These are phyloP conservation scores for Torymus texanus DNA, from an alignment of 2,888 invertebrate species.

Conservation along the genomic window DNA sequence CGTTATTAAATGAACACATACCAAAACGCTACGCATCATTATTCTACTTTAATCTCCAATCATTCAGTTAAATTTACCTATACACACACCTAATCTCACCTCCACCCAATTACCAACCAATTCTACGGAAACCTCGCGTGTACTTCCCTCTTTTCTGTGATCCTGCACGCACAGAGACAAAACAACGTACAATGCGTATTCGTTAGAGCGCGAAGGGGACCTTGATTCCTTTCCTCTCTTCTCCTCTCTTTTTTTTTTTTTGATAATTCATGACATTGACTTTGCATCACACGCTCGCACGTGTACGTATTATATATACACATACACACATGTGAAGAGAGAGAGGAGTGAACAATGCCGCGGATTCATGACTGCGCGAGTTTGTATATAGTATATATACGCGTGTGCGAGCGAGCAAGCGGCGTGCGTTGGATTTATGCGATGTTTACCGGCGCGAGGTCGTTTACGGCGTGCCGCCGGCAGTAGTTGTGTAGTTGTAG, in stretches of 20 bases:
- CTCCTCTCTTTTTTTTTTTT: too few species aligned
- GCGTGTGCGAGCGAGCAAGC: background rate
- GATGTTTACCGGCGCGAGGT: slow-evolving; percentile 43
- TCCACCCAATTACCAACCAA: too few species aligned
- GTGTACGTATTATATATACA: background rate
- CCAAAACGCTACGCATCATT: too few species aligned
- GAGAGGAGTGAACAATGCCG: slow-evolving; percentile 39
- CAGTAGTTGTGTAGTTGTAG: slow-evolving; percentile 10
- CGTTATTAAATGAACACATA: too few species aligned
- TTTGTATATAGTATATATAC: too few species aligned
- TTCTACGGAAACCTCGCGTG: too few species aligned
- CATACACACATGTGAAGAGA: background rate
- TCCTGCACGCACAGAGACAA: too few species aligned
- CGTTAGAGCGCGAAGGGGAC: slow-evolving; percentile 38
- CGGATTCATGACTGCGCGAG: slow-evolving; percentile 37
- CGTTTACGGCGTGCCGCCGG: slow-evolving; percentile 22
- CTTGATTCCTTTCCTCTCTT: slow-evolving; percentile 32
- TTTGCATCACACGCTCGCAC: slow-evolving; percentile 12
- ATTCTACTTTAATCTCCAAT: too few species aligned
- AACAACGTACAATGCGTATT: background rate
- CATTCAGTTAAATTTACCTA: too few species aligned
- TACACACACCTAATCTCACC: too few species aligned
- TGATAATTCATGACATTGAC: slow-evolving; percentile 51
- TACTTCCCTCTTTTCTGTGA: too few species aligned
- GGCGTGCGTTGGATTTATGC: slow-evolving; percentile 39